phyloP scores from a whole-genome alignment of 2,888 invertebrate genomes.

The Trichopoda pennipes region DNA sequence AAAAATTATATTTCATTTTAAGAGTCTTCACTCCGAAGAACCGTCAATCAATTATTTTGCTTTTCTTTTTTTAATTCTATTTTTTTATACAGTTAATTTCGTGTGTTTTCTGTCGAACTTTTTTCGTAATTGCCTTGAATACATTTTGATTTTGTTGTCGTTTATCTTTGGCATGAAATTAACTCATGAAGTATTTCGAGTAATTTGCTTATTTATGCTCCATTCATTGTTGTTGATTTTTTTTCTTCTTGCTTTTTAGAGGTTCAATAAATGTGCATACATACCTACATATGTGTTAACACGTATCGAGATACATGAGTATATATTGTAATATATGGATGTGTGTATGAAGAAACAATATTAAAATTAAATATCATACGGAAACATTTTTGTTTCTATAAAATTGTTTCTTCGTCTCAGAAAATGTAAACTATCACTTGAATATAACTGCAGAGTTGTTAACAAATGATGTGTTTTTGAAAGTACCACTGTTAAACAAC shows the following conservation, averaged over 20 bases:
- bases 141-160: constrained; percentile 35
- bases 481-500: too few relatives aligned
- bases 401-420: too few relatives aligned
- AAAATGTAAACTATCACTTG: constrained; percentile 1
- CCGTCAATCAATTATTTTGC: constrained; percentile 52
- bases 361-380: constrained; percentile 24
- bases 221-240: not conserved
- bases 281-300: not conserved
- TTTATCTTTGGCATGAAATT: constrained; percentile 52
- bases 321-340: too few relatives aligned
- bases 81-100: constrained; percentile 26
- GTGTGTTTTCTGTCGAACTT: constrained; percentile 3
- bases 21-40: constrained; percentile 45
- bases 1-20: constrained; percentile 12
- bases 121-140: constrained; percentile 52
- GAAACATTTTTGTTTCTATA: constrained; percentile 33
- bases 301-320: not conserved
- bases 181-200: constrained; percentile 49
- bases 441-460: constrained; percentile 5
- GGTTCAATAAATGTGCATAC: not conserved
- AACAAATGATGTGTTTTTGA: constrained; percentile 1
- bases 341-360: too few relatives aligned
- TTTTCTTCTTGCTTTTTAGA: not conserved
- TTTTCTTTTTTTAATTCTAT: constrained; percentile 28
- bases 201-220: not conserved